Base-by-base conservation (phyloP, 2,888 invertebrate species). In the Caenorhabditis sp. region DNA sequence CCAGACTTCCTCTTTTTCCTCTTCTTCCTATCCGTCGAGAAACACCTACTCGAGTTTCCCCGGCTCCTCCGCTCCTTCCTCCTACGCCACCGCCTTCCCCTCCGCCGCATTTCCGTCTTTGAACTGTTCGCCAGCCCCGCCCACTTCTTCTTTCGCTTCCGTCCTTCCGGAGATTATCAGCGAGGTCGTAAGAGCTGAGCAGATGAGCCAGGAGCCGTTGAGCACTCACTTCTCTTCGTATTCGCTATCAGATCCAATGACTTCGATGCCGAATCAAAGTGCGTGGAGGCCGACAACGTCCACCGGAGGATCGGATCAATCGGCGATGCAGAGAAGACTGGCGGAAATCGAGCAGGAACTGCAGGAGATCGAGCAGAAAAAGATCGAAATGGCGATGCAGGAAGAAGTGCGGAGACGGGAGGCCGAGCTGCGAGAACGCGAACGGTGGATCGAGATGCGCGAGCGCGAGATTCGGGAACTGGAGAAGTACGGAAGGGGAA, bases 301-400 rank as follows among this genome's bases (percentile, higher is more conserved):
- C n/a, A n/a, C n/a, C n/a, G n/a, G n/a, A n/a, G n/a, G n/a, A n/a
- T n/a, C n/a, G n/a, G n/a, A n/a, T n/a, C n/a, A n/a, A n/a, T n/a
- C n/a, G n/a, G 43, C 52, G 11, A 20, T 52, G 24, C 50, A 50
- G n/a, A 26, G 35, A 9, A 26, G 70, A 9, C 41, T 70, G 26
- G 13, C 43, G 20, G 59, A 70, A 26, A 58, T 70, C 22, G 70
- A 70, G 9, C n/a, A 45, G 9, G 59, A 70, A 45, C 32, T 70
- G 2, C n/a, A 35, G 9, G 24, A 9, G 17, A 52, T 70, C 17
- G 52, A 59, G 27, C 30, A 8, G 9, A 15, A 58, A 9, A 58
- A 68, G 32, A 3, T 32, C 2, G 58, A 50, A 8, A 53, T 55
- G 45, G 53, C 43, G 20, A 65, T 65, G 46, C 53, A 52, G n/a